Conservation (phyloP, 2,113 vertebrate genomes). For the Bubo scandiacus region DNA sequence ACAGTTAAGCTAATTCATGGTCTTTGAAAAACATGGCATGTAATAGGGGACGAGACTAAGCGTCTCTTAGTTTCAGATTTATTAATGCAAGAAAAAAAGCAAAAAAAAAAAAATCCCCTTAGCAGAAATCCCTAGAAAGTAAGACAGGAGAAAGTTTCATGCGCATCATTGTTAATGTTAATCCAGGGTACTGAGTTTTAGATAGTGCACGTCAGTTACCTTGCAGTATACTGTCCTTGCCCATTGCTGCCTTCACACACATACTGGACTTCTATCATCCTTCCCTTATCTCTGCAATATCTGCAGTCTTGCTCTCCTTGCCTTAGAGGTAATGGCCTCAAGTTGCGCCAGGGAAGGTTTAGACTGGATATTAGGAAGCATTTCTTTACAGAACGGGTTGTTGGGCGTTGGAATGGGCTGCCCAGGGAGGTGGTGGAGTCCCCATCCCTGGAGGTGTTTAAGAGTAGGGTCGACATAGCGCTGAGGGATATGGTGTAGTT, state of each 20-base stretch:
- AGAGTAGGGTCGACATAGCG: too few relatives aligned
- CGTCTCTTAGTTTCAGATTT: neutral
- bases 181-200: neutral
- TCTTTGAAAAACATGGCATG: neutral
- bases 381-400: too few relatives aligned
- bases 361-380: too few relatives aligned
- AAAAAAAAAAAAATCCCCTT: neutral
- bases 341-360: too few relatives aligned
- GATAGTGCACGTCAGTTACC: neutral
- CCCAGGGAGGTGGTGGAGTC: too few relatives aligned
- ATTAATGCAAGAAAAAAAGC: neutral
- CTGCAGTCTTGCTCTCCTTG: too few relatives aligned
- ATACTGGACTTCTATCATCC: neutral
- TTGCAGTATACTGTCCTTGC: neutral
- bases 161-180: neutral
- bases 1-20: neutral
- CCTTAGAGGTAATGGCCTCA: too few relatives aligned
- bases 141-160: neutral
- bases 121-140: neutral
- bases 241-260: neutral
- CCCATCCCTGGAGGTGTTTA: too few relatives aligned
- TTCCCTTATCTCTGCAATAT: neutral
- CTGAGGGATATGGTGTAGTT: too few relatives aligned
- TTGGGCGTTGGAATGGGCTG: too few relatives aligned
- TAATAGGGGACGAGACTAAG: neutral